Evolutionary conservation across 2,888 invertebrate species (phyloP), one percentile per base, ranked within the genome.

Genomic region (Saturnia japonica): DNA sequence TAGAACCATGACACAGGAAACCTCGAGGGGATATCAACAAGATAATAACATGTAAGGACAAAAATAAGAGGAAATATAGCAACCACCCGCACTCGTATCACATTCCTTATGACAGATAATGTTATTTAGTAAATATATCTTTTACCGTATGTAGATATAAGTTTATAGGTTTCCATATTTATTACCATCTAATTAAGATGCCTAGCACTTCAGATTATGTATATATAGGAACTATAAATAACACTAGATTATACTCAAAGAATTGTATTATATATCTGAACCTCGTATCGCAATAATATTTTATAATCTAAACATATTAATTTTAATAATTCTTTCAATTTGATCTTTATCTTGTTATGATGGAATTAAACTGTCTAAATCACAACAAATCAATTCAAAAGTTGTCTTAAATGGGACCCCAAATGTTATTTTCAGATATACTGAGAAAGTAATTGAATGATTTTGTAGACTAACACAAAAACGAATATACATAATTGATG

Each of bases 41-140:
- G 82, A 84, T 88, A 88, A 89, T 87, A 88, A 84, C 84, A 84
- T 85, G 88, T 87, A 86, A 85, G 87, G 84, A 86, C 78, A 83
- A 81, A 83, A 83, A 85, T 82, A 85, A 76, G 81, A 82, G 80
- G 82, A 82, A 83, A 88, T 86, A 86, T 86, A 85, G 81, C 86
- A 88, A 89, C 90, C 87, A 88, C 80, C 85, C 87, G 51, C 47
- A 51, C 42, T 64, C 22, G 87, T 87, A 87, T 84, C 84, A 85
- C 84, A 86, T 87, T 83, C 85, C 82, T 80, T 77, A 82, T 81
- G 80, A 77, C 83, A 80, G 81, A 89, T 89, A 85, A 89, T 89
- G 87, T 87, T 88, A 83, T 80, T 84, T 57, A 28, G 6, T 54
- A 54, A 1, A 54, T 54, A 22, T 54, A 54, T 54, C 51, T 51